Percentiles rank a stretch among this genome's conserved stretches.
Conservation (phyloP, 2,888 invertebrate genomes). For the Galeopsomyia nigrocyanea region DNA sequence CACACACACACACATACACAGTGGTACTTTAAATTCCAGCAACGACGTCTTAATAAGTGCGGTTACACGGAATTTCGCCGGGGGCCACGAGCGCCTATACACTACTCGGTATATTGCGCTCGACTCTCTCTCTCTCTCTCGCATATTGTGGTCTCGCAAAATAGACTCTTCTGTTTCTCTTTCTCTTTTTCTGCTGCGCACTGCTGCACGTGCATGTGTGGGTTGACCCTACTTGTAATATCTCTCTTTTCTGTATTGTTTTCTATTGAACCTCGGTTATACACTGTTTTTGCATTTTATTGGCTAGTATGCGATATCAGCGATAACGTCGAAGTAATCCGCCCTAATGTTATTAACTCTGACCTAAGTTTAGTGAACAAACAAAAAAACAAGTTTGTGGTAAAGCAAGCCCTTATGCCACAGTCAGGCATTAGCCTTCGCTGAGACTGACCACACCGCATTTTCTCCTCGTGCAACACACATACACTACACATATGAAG, state of each 20-base stretch:
- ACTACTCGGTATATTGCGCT: slow-evolving; percentile 39
- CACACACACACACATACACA: not conserved
- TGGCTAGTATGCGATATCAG: too few species aligned
- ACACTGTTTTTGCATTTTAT: too few species aligned
- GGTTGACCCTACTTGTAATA: too few species aligned
- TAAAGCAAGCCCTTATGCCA: slow-evolving; percentile 34
- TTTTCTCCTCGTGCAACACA: slow-evolving; percentile 36
- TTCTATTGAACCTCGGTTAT: too few species aligned
- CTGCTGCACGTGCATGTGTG: not conserved
- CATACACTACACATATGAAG: not conserved
- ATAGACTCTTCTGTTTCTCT: slow-evolving; percentile 59
- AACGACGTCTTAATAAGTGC: slow-evolving; percentile 67
- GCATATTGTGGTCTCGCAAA: slow-evolving; percentile 64
- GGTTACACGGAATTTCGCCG: slow-evolving; percentile 61
- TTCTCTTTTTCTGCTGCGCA: not conserved
- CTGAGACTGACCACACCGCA: slow-evolving; percentile 30
- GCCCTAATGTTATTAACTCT: too few species aligned
- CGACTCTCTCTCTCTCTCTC: slow-evolving; percentile 56
- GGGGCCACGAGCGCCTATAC: slow-evolving; percentile 52
- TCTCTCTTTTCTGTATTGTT: too few species aligned
- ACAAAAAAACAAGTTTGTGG: too few species aligned
- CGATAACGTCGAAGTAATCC: too few species aligned
- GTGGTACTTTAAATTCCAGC: slow-evolving; percentile 61
- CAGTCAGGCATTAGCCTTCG: slow-evolving; percentile 52
- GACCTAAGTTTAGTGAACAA: too few species aligned